Percentiles rank a stretch among this genome's conserved stretches.
Conservation (phyloP, 2,888 invertebrate species). For the Lycocerus yunnanus region DNA sequence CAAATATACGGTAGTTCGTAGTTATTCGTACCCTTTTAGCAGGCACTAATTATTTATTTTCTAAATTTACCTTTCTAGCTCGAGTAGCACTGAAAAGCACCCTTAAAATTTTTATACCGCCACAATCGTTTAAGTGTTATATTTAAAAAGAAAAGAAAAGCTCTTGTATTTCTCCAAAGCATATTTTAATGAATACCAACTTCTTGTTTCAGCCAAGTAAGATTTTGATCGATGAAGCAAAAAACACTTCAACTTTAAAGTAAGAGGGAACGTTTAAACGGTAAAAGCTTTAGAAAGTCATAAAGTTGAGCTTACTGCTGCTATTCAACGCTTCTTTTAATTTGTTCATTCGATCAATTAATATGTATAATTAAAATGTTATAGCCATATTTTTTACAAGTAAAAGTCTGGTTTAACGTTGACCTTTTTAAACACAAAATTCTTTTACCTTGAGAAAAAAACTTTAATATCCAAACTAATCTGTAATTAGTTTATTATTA, state of each 20-base stretch:
- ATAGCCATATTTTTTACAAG: background rate
- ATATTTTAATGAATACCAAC: background rate
- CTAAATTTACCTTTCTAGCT: background rate
- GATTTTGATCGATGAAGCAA: background rate
- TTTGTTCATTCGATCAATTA: background rate
- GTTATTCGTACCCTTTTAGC: too few species aligned
- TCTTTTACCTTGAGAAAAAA: background rate
- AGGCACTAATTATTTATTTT: background rate
- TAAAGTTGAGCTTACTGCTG: background rate
- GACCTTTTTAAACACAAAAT: background rate
- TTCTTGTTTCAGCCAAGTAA: background rate
- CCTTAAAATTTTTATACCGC: background rate
- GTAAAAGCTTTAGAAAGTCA: background rate
- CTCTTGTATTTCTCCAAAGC: background rate
- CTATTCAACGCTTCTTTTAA: background rate
- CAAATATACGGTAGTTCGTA: background rate
- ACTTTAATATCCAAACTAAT: background rate
- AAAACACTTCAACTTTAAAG: background rate
- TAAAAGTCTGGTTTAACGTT: background rate
- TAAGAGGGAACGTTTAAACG: background rate
- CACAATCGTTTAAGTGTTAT: background rate
- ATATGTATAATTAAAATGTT: background rate
- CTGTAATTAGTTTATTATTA: background rate
- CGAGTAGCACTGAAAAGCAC: background rate
- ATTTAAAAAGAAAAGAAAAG: background rate